Base-by-base conservation (phyloP, 2,113 vertebrate genomes). In the Heliornis fulica region DNA sequence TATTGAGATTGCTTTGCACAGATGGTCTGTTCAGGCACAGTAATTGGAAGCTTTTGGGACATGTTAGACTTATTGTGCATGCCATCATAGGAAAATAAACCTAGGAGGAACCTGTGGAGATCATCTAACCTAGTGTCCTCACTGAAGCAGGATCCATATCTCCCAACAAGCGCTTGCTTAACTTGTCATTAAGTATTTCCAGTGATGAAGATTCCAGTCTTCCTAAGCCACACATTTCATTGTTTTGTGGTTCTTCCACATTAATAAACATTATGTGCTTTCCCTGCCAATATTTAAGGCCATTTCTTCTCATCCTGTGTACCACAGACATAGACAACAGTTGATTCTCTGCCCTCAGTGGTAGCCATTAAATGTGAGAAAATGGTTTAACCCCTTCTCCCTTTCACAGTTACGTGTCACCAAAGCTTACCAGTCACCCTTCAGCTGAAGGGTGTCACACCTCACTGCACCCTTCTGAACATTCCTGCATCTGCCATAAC, bases 11-110 rank as follows among this genome's bases (percentile, higher is more conserved):
- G 65, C 77, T 89, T 87, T 85, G 74, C 78, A 91, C 90, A 94
- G 92, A 96, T 95, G 92, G 85, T 88, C 57, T 83, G 38, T 65
- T 91, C 75, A 34, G 48, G 61, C 70, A 72, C 48, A 71, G 84
- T 87, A 94, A 91, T 83, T 96, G 61, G 82, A 95, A 95, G 92
- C n/a, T 86, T 90, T 87, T 82, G 75, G 78, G 82, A 93, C 68
- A 90, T n/a, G n/a, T 87, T 78, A 95, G 81, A 46, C 53, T 83
- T 82, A 76, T 20, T 94, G 53, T 79, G 70, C 74, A 48, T 72
- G 87, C 36, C 87, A 69, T 87, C 65, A 57, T 61, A 72, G 48
- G 43, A 59, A 95, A 90, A 91, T 79, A 90, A 91, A 75, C 51
- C 78, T 76, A 90, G 65, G 76, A 90, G 25, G 63, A 90, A 90